Conservation (phyloP, 2,113 vertebrate species). For the Pangasianodon gigas region DNA sequence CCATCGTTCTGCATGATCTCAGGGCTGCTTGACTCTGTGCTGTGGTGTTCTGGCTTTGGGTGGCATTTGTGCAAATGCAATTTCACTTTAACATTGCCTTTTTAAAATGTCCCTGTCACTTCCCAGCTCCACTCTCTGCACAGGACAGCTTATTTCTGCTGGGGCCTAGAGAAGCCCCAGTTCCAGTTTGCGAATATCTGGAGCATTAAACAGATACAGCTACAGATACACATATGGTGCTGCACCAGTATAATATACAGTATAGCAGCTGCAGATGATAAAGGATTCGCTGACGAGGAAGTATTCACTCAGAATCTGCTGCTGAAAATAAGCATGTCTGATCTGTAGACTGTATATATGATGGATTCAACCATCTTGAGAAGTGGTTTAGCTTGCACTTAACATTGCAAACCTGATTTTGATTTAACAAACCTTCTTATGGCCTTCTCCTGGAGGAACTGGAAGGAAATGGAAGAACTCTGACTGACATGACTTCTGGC, state of each 20-base stretch:
- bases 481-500: not conserved
- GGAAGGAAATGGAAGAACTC: not conserved
- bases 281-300: not conserved
- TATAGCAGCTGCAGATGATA: conserved; percentile 2
- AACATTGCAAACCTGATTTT: not conserved
- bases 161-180: too few relatives aligned
- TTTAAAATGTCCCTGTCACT: not conserved
- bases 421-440: not conserved
- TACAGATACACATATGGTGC: not conserved
- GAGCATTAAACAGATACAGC: not conserved
- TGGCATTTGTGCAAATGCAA: not conserved
- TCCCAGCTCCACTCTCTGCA: not conserved
- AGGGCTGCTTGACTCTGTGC: not conserved
- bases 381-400: not conserved
- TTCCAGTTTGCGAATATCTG: not conserved
- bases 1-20: not conserved
- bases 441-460: not conserved
- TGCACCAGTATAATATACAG: not conserved
- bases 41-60: not conserved
- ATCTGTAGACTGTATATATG: not conserved
- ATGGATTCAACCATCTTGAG: not conserved
- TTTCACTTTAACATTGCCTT: not conserved
- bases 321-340: conserved; percentile 37
- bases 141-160: not conserved
- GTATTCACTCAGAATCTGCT: not conserved